Base-by-base conservation (phyloP, 2,113 vertebrate genomes). In the Megalops atlanticus region DNA sequence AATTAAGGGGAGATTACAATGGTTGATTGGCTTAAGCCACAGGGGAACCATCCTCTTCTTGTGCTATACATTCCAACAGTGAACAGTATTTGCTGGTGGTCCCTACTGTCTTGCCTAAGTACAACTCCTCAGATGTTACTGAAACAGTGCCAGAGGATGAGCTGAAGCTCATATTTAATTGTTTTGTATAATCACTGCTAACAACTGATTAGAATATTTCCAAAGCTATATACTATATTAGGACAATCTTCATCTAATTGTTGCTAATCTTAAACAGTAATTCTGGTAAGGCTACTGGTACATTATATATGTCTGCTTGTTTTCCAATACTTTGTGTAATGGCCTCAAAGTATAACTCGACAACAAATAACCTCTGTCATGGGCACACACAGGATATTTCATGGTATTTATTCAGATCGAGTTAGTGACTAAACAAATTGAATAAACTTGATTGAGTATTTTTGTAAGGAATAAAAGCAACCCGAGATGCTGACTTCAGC, bases 1-100 rank as follows among this genome's bases (percentile, higher is more conserved):
- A 82, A 88, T 85, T 81, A 84, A 87, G 83, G 88, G 80, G 82
- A 86, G 89, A 91, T 92, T 90, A 91, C 82, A 74, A 11, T 39
- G 31, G 84, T 86, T 81, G 70, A 80, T 41, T 80, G 81, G 80
- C 83, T 86, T 86, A 81, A 83, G 81, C 85, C 85, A 79, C 38
- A 78, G 40, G 82, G 21, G 75, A 73, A 45, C 72, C 7, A 45
- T 6, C 43, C 43, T 45, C 43, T 10, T 45, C 43, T 45, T 10
- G 43, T 45, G 43, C 43, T 1, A 45, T 14, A 45, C 14, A 14
- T 45, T 45, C 14, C 43, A 6, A 45, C 43, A 10, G 43, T 10
- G 43, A 14, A 14, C 7, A 45, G 14, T 45, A 45, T 45, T 45
- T 45, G 43, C 43, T 45, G 43, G 7, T 45, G 43, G 43, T 45